phyloP scores from a whole-genome alignment of 1,140 invertebrate genomes.

The Thaumetopoea pityocampa region DNA sequence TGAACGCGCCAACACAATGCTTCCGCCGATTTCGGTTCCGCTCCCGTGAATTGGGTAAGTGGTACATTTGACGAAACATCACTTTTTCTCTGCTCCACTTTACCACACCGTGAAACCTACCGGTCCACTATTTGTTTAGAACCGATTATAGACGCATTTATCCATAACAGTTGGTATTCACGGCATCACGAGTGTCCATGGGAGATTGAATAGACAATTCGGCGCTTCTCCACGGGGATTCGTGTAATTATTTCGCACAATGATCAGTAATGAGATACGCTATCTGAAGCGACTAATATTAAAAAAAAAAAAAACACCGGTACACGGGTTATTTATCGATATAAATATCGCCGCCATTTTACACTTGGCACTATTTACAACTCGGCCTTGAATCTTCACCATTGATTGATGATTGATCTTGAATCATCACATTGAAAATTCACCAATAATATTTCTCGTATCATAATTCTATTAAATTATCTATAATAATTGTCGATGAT shows the following conservation, averaged over 20 bases:
- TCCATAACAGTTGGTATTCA: slow-evolving; percentile 49
- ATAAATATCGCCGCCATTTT: slow-evolving; percentile 18
- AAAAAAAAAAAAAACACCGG: no score
- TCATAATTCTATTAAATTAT: no score
- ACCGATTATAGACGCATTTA: slow-evolving; percentile 45
- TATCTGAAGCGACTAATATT: slow-evolving; percentile 64
- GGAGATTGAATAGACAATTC: no score
- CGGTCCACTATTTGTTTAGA: slow-evolving; percentile 43
- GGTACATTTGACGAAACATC: slow-evolving; percentile 66
- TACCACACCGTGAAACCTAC: slow-evolving; percentile 30
- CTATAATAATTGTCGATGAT: no score
- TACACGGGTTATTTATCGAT: no score
- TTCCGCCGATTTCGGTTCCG: slow-evolving; percentile 61
- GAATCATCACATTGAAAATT: no score
- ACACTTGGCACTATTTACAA: slow-evolving; percentile 31
- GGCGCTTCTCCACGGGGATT: slow-evolving; percentile 43
- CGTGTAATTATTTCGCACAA: slow-evolving; percentile 53
- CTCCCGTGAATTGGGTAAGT: slow-evolving; percentile 70
- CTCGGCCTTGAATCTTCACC: no score
- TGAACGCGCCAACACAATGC: slow-evolving; percentile 41
- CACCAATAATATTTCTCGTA: no score
- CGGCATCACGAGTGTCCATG: slow-evolving; percentile 34
- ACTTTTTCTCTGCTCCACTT: slow-evolving; percentile 57
- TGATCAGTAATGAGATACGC: slow-evolving; percentile 50
- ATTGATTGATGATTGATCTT: no score